phyloP scores from a whole-genome alignment of 2,113 vertebrate genomes.

The Coracopsis vasa region DNA sequence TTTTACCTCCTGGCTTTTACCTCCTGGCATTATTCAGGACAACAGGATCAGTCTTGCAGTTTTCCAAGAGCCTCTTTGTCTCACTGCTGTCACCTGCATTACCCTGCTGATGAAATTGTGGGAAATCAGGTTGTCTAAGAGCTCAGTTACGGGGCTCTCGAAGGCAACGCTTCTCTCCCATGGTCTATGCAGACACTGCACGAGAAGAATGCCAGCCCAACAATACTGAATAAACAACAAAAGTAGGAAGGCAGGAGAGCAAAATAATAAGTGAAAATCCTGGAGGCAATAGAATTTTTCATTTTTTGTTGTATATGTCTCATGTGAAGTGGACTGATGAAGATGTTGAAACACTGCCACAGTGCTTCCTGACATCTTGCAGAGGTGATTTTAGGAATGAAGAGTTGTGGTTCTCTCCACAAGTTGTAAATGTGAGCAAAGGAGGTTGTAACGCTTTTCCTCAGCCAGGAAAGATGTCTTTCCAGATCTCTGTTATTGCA shows the following conservation, averaged over 20 bases:
- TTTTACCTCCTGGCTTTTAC: background rate
- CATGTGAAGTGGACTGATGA: rapidly evolving
- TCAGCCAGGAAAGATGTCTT: background rate
- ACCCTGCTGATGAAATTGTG: background rate
- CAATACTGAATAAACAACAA: background rate
- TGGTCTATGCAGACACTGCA: rapidly evolving
- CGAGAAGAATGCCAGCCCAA: background rate
- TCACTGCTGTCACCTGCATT: background rate
- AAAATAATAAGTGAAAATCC: background rate
- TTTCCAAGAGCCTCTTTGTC: background rate
- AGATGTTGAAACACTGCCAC: background rate
- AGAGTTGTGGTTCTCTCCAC: background rate
- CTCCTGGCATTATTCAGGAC: background rate
- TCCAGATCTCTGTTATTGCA: background rate
- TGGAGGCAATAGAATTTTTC: background rate
- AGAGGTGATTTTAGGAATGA: background rate
- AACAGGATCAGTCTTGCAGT: background rate
- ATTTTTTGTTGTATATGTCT: rapidly evolving
- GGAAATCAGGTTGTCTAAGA: background rate
- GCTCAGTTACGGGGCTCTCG: rapidly evolving
- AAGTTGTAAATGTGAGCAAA: background rate
- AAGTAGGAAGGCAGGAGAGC: background rate
- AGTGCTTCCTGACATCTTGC: background rate
- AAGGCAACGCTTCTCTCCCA: background rate
- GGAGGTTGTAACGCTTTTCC: background rate